Evolutionary conservation across 2,797 vertebrate species (phyloP).

Genomic region (Chaunax sp.): DNA sequence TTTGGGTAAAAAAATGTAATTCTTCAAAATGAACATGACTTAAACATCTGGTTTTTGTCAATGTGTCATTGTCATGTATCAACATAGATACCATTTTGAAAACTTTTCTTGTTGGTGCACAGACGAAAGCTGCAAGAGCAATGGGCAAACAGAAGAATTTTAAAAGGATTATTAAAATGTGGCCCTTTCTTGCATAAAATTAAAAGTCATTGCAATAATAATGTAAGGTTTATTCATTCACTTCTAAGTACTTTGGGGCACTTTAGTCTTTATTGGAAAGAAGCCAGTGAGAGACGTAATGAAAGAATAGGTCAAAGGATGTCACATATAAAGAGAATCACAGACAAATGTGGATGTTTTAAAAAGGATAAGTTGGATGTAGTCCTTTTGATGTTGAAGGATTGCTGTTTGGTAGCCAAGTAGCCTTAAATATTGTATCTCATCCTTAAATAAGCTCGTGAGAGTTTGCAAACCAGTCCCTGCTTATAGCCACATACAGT

Average conservation of each 20-base stretch:
- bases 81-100: background rate
- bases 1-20: background rate
- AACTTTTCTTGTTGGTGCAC: too few relatives aligned
- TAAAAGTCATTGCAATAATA: background rate
- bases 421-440: too few relatives aligned
- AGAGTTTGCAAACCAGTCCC: background rate
- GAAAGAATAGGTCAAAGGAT: too few relatives aligned
- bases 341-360: background rate
- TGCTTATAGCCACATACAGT: background rate
- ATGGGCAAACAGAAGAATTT: background rate
- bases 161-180: background rate
- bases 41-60: too few relatives aligned
- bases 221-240: background rate
- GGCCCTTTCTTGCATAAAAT: background rate
- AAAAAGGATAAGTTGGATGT: background rate
- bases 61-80: background rate
- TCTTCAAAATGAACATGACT: background rate
- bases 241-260: background rate
- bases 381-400: background rate
- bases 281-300: too few relatives aligned
- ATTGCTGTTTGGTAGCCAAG: slow-evolving; percentile 4
- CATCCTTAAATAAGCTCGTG: background rate
- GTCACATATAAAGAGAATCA: too few relatives aligned
- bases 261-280: background rate
- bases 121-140: too few relatives aligned